A percentile compares a stretch with the other conserved stretches of the same genome.
These are phyloP conservation scores for Antrozous pallidus DNA, from an alignment of 2,797 vertebrate genomes.

Conservation along the genomic window DNA sequence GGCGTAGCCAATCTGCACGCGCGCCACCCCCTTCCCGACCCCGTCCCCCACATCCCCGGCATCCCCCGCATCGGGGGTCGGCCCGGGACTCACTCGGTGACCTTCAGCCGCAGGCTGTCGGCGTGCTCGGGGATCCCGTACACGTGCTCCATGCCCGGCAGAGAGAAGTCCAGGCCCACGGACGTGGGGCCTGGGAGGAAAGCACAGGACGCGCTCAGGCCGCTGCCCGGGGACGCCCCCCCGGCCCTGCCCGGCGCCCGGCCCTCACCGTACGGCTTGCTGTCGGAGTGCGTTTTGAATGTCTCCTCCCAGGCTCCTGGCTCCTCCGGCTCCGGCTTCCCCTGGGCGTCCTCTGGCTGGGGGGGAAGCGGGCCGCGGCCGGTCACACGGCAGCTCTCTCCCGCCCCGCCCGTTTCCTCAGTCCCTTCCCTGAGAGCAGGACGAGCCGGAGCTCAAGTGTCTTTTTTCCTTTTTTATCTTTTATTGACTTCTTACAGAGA, in stretches of 20 bases:
- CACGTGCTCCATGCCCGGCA: conserved; percentile 93
- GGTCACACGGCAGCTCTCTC: background rate
- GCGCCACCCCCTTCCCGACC: background rate
- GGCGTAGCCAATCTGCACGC: background rate
- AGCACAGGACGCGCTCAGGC: background rate
- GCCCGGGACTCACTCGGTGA: conserved; percentile 89
- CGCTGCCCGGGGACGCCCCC: background rate
- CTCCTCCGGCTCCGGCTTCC: conserved; percentile 82
- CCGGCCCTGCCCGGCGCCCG: background rate
- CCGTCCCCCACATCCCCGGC: too few species aligned
- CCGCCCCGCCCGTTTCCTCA: background rate
- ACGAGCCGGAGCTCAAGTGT: background rate
- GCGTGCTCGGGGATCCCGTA: conserved; percentile 96
- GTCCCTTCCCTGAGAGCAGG: background rate
- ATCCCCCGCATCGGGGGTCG: too few species aligned
- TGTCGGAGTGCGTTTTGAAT: conserved; percentile 93
- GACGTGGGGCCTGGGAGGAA: conserved; percentile 88
- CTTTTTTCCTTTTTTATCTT: too few species aligned
- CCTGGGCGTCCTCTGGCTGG: conserved; percentile 81
- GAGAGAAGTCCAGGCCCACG: conserved; percentile 93
- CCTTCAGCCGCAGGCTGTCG: conserved; percentile 90
- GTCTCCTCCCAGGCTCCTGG: conserved; percentile 94
- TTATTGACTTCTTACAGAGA: too few species aligned
- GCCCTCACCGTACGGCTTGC: conserved; percentile 90
- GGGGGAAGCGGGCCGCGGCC: background rate